These are phyloP conservation scores for Campylorhamphus procurvoides DNA, from an alignment of 2,113 vertebrate species.

Conservation along the genomic window DNA sequence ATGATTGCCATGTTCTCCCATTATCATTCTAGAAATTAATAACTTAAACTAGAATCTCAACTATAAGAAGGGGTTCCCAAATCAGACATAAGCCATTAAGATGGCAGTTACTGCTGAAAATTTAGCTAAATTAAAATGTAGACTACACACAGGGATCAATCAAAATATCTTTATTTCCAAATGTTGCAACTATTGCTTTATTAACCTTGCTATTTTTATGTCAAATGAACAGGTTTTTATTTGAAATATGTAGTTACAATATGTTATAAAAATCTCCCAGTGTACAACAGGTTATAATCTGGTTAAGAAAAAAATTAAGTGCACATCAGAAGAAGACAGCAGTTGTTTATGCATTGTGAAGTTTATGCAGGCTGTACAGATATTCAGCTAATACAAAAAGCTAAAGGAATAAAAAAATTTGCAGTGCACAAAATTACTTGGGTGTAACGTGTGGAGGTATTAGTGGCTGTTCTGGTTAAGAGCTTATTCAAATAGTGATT, in stretches of 20 bases:
- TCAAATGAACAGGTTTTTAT: neutral
- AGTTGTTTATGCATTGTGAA: neutral
- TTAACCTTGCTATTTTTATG: neutral
- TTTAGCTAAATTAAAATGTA: neutral
- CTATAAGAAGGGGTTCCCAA: neutral
- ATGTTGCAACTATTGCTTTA: neutral
- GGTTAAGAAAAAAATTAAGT: neutral
- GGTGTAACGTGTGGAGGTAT: neutral
- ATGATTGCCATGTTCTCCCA: neutral
- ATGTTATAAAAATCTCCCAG: neutral
- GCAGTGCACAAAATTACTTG: neutral
- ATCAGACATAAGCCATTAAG: neutral
- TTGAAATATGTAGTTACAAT: neutral
- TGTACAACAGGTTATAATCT: neutral
- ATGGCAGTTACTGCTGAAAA: neutral
- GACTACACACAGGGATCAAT: neutral
- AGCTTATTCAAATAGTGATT: neutral
- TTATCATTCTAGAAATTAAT: neutral
- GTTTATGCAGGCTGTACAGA: neutral
- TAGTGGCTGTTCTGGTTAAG: neutral
- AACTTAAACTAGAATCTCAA: neutral
- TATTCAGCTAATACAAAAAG: neutral
- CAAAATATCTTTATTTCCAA: neutral
- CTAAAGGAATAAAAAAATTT: neutral
- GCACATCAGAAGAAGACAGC: neutral